Base-by-base conservation (phyloP, 2,113 vertebrate species). In the Eptatretus burgeri region DNA sequence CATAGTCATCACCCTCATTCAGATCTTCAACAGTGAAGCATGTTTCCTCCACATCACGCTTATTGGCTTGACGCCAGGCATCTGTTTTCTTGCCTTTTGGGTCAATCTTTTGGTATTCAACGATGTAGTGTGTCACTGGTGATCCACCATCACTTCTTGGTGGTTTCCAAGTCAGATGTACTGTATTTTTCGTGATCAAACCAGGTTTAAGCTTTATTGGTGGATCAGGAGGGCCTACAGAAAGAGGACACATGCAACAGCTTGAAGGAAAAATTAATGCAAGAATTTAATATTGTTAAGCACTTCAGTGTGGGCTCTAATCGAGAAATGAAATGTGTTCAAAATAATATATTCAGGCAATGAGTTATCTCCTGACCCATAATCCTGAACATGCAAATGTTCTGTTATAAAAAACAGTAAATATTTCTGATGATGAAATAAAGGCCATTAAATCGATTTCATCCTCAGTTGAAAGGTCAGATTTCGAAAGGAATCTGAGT, bases 131-230 rank as follows among this genome's bases (percentile, higher is more conserved):
- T 17, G 85, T 93, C n/a, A 98, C 81, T 56, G 87, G 85, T 62
- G 89, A 79, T 51, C 91, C 91, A 1, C 91, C 89, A 18, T 98
- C 86, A 64, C 88, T 93, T 75, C 78, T 91, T 11, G 89, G 91
- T 63, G 87, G 80, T 71, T 82, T 94, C 91, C 91, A 98, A 1
- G 80, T 82, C 69, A 98, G 70, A 50, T 76, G 80, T 51, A 85
- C 82, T 0, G 80, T 78, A 64, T 80, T 80, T 72, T 89, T 95
- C 56, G 81, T 87, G 63, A 93, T 74, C 11, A 78, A 77, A 63
- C 76, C 73, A 66, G 85, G 82, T 76, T 83, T 95, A 64, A 98
- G 73, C 70, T 83, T 83, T 60, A 82, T 88, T 11, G 91, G 89
- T 9, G 89, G 85, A 68, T 98, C 91, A 14, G 91, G 89, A 69